Evolutionary conservation across 2,113 vertebrate species (phyloP).

Genomic region (Callocephalon fimbriatum): DNA sequence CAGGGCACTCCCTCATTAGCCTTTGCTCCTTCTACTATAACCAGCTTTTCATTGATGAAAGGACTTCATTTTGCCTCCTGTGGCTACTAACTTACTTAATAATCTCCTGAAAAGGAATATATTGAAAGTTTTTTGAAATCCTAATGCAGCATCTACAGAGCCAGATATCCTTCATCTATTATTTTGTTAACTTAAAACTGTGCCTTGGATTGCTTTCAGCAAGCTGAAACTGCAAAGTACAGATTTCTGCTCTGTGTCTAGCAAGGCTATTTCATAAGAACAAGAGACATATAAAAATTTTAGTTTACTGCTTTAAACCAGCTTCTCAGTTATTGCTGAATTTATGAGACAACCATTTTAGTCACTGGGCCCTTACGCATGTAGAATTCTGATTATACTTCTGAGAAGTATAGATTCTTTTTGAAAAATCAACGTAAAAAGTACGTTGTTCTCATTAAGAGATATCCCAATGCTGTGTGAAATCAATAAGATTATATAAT

Average conservation of each 20-base stretch:
- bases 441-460: background rate
- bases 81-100: slow-evolving; percentile 47
- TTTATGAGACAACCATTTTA: background rate
- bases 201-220: background rate
- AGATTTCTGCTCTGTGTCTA: background rate
- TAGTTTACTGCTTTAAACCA: background rate
- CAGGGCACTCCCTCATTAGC: background rate
- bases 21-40: background rate
- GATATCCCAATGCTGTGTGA: background rate
- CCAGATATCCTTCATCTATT: slow-evolving; percentile 18
- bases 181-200: background rate
- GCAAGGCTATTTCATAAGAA: background rate
- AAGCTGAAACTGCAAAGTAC: background rate
- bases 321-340: background rate
- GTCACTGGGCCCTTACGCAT: background rate
- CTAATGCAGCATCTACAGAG: background rate
- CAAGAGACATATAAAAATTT: background rate
- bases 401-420: background rate
- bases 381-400: background rate
- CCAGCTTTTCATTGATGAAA: slow-evolving; percentile 47
- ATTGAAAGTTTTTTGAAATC: slow-evolving; percentile 39
- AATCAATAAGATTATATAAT: background rate
- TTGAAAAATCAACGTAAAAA: background rate
- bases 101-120: background rate
- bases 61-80: slow-evolving; percentile 15